Evolutionary conservation across 2,113 vertebrate genomes (phyloP).

Genomic region (Megaleporinus macrocephalus): DNA sequence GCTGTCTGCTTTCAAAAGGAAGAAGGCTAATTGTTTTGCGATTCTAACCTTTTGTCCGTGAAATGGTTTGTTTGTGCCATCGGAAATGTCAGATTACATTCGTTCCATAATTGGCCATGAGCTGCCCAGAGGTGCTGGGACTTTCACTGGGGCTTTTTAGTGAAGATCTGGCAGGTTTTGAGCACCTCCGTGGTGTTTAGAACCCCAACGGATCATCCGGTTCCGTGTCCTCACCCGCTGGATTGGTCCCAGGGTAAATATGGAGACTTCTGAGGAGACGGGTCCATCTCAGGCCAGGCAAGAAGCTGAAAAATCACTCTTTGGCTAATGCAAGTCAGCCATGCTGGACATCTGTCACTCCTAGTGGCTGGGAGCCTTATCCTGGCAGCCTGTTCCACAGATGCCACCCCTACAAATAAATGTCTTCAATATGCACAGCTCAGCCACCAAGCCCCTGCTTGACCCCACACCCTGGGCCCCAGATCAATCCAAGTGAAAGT

Average conservation of each 20-base stretch:
- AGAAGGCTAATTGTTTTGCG: slow-evolving; percentile 13
- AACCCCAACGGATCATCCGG: too few relatives aligned
- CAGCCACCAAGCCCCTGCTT: slow-evolving; percentile 20
- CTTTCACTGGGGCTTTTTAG: background rate
- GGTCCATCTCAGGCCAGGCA: slow-evolving; percentile 62
- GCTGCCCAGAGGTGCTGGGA: background rate
- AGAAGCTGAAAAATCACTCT: slow-evolving; percentile 70
- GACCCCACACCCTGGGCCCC: slow-evolving; percentile 11
- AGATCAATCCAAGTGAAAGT: background rate
- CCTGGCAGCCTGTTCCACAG: slow-evolving; percentile 62
- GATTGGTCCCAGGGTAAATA: slow-evolving; percentile 55
- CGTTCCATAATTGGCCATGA: background rate
- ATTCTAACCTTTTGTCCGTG: background rate
- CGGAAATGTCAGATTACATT: background rate
- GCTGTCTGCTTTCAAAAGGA: background rate
- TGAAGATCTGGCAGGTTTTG: background rate
- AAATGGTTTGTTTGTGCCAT: background rate
- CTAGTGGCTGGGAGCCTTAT: slow-evolving; percentile 60
- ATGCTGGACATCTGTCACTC: slow-evolving; percentile 77
- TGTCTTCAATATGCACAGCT: slow-evolving; percentile 65
- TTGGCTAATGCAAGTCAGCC: slow-evolving; percentile 71
- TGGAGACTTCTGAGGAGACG: slow-evolving; percentile 65
- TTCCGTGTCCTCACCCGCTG: background rate
- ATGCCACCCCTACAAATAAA: slow-evolving; percentile 56
- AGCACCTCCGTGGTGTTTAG: background rate